phyloP scores from a whole-genome alignment of 1,140 invertebrate genomes.

The Papilio polyxenes region DNA sequence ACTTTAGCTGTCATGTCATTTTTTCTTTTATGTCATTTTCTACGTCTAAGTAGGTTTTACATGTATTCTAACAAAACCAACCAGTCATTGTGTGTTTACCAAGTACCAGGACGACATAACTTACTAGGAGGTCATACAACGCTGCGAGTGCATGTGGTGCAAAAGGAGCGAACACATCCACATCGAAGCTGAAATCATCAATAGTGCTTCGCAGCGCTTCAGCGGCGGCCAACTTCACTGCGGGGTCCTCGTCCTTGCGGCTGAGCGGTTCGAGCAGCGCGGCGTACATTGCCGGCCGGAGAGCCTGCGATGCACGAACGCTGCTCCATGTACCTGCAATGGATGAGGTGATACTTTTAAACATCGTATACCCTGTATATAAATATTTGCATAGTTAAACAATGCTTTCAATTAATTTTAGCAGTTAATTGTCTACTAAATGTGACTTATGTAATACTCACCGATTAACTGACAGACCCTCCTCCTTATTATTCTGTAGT shows the following conservation, averaged over 20 bases:
- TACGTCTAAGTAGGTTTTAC: too few species aligned
- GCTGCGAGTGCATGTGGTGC: constrained; percentile 88
- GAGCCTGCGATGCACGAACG: constrained; percentile 90
- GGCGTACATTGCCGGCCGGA: constrained; percentile 91
- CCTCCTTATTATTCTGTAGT: constrained; percentile 93
- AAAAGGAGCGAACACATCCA: constrained; percentile 91
- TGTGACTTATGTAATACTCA: constrained; percentile 45
- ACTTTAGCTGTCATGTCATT: too few species aligned
- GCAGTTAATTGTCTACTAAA: not conserved
- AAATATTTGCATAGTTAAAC: too few species aligned
- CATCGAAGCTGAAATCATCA: constrained; percentile 96
- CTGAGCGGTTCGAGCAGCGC: constrained; percentile 87
- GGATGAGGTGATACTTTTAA: not conserved
- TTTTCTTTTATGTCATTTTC: too few species aligned
- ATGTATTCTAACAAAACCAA: too few species aligned
- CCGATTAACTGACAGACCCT: constrained; percentile 94
- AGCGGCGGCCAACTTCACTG: constrained; percentile 90
- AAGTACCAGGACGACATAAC: constrained; percentile 29
- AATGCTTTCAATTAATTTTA: too few species aligned
- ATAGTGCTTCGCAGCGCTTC: constrained; percentile 90
- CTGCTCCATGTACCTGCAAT: constrained; percentile 88
- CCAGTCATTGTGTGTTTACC: not conserved
- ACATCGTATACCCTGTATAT: not conserved
- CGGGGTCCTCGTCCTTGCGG: constrained; percentile 85
- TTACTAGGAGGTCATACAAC: constrained; percentile 88